Base-by-base conservation (phyloP, 2,113 vertebrate species). In the Cheirogaleus medius region DNA sequence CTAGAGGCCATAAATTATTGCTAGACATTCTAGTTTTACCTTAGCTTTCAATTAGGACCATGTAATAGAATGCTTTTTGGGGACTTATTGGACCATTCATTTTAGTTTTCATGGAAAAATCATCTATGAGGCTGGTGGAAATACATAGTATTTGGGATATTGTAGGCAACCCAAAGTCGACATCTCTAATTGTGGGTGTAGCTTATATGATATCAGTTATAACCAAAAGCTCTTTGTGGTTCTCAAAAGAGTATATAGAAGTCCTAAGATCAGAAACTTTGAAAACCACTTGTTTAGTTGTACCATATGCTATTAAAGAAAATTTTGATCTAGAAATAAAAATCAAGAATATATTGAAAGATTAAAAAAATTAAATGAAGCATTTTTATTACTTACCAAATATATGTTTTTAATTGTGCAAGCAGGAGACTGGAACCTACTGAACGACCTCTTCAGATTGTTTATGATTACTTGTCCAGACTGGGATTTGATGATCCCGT, bases 361-460 rank as follows among this genome's bases (percentile, higher is more conserved):
- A 78, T 66, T 89, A 34, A 15, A 74, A 85, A 86, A 90, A 80
- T 49, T 60, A 63, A 87, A 37, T 54, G 56, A 71, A 58, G 14
- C 18, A 37, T 73, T 60, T 95, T 91, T 93, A 94, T 88, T 97
- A 82, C 3, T 3, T 98, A 97, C 83, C 82, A 95, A 58, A 87
- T 95, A 29, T 58, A 44, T 97, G 87, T 98, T 97, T 96, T 98
- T 18, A 95, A 20, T 98, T 95, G 97, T 98, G 21, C 96, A 90
- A 97, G 56, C 97, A 99, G 99, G 99, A 99, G 99, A 96, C 97
- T 99, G 98, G 99, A 99, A 56, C 98, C 99, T 73, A 97, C 98
- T 15, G 99, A 99, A 95, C 98, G 98, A 54, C 99, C 99, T 20
- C 99, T 99, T 94, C 99, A 99, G 98, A 99, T 99, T 95, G 99